These are phyloP conservation scores for Papilio xuthus DNA, from an alignment of 1,140 invertebrate genomes.

Conservation along the genomic window DNA sequence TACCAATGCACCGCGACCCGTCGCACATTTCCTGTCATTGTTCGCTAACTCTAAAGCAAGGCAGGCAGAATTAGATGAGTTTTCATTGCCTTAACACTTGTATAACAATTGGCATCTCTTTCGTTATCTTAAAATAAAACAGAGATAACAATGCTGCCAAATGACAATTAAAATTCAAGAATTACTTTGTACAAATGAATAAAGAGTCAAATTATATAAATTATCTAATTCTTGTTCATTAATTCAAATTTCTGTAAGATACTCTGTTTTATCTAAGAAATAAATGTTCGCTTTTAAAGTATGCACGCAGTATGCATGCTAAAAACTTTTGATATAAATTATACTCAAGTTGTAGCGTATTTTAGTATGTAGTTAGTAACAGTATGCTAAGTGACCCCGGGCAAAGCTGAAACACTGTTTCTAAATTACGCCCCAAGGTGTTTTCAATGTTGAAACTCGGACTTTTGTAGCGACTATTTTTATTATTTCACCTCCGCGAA, in stretches of 20 bases:
- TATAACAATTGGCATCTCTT: not conserved
- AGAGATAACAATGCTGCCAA: not conserved
- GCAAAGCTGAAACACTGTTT: constrained; percentile 20
- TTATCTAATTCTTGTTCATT: not conserved
- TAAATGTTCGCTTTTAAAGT: not conserved
- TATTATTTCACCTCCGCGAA: constrained; percentile 40
- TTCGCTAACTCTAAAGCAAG: constrained; percentile 45
- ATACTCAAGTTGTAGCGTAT: not conserved
- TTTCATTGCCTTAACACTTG: not conserved
- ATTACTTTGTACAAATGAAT: not conserved
- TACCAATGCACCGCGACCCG: constrained; percentile 36
- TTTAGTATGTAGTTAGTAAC: constrained; percentile 2
- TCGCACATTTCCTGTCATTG: constrained; percentile 61
- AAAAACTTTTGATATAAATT: constrained; percentile 13
- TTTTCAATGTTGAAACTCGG: constrained; percentile 19
- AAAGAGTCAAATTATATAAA: not conserved
- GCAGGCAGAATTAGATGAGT: constrained; percentile 44
- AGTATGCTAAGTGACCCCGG: constrained; percentile 20
- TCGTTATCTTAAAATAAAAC: not conserved
- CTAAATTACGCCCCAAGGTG: constrained; percentile 25
- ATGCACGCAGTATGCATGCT: not conserved
- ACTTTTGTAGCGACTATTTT: constrained; percentile 37
- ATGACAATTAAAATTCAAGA: not conserved
- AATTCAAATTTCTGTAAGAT: not conserved
- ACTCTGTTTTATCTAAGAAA: not conserved